phyloP scores from a whole-genome alignment of 2,888 invertebrate species.

The Entomobrya proxima region DNA sequence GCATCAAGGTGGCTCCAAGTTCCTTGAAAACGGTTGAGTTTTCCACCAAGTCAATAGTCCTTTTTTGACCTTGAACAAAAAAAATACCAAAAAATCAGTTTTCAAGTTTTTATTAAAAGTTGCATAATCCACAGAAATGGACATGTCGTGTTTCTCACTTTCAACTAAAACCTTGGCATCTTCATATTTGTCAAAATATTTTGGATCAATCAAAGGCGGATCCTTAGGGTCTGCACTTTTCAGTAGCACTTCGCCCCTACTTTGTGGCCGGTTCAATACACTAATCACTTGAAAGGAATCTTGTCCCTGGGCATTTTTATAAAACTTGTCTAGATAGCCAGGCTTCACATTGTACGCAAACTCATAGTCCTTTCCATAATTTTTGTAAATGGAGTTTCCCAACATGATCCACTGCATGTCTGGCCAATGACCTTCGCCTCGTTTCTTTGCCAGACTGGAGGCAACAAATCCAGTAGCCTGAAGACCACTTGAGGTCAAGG shows the following conservation, averaged over 20 bases:
- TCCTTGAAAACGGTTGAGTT: conserved; percentile 68
- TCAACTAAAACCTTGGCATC: conserved; percentile 68
- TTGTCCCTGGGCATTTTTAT: conserved; percentile 56
- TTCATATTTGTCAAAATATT: conserved; percentile 64
- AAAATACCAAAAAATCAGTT: no score
- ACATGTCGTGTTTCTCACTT: conserved; percentile 57
- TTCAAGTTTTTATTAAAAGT: no score
- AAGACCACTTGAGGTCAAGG: conserved; percentile 67
- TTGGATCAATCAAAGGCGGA: conserved; percentile 68
- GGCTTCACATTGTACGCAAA: conserved; percentile 68
- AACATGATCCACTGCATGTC: conserved; percentile 70
- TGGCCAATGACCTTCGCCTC: conserved; percentile 66
- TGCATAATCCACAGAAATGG: no score
- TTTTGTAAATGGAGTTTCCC: conserved; percentile 70
- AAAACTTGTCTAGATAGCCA: conserved; percentile 66
- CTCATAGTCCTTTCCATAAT: conserved; percentile 66
- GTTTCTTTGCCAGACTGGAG: conserved; percentile 52
- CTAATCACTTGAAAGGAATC: conserved; percentile 71
- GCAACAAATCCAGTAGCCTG: conserved; percentile 69
- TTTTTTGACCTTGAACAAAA: not conserved
- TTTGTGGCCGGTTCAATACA: conserved; percentile 62
- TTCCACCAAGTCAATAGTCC: conserved; percentile 66
- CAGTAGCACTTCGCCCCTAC: conserved; percentile 69
- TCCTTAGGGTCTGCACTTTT: conserved; percentile 49
- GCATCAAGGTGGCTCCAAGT: conserved; percentile 19